Conservation (phyloP, 2,113 vertebrate species). For the Heterotilapia buettikoferi region DNA sequence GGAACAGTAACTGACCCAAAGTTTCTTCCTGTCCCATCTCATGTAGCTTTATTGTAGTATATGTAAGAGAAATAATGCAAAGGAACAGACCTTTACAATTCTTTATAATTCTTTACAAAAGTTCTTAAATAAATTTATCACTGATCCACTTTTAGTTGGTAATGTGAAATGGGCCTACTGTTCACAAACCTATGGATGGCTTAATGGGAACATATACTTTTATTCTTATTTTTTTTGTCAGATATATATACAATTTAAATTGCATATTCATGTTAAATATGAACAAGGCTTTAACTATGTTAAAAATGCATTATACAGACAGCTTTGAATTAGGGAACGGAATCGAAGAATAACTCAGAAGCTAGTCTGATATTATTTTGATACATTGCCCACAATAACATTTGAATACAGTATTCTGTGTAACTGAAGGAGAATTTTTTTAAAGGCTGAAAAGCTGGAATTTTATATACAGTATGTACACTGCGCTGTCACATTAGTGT, state of each 20-base stretch:
- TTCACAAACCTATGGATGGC: neutral
- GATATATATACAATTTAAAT: neutral
- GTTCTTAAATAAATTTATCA: neutral
- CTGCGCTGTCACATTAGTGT: neutral
- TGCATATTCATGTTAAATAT: neutral
- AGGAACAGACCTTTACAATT: neutral
- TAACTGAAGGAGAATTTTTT: neutral
- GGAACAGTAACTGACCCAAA: neutral
- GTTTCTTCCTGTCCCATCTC: neutral
- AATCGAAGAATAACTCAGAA: neutral
- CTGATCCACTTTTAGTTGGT: neutral
- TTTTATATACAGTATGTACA: neutral
- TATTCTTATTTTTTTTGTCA: neutral
- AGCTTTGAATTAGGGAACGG: neutral
- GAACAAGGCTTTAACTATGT: neutral
- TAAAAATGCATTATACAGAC: neutral
- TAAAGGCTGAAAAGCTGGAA: neutral
- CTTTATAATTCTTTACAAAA: neutral
- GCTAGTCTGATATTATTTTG: neutral
- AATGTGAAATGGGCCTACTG: neutral
- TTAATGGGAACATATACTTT: neutral
- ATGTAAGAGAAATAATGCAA: neutral
- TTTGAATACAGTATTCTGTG: neutral
- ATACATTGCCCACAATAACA: neutral
- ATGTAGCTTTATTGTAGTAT: neutral